These are phyloP conservation scores for Sebastolobus alascanus DNA, from an alignment of 2,797 vertebrate genomes.

Conservation along the genomic window DNA sequence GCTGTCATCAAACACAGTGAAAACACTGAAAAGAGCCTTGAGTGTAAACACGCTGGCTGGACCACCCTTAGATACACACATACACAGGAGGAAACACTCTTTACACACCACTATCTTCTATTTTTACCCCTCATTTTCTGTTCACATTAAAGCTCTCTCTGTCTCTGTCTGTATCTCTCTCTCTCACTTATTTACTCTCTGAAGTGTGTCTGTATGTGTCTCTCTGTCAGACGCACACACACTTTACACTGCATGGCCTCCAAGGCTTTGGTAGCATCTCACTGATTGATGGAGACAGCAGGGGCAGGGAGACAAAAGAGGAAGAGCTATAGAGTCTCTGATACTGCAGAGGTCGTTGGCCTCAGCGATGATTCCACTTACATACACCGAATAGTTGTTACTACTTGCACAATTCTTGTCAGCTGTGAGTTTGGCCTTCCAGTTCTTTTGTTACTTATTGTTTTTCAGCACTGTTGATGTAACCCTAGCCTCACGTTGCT, in stretches of 20 bases:
- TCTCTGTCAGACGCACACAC: constrained; percentile 3
- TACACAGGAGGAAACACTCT: constrained; percentile 17
- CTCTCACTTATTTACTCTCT: neutral
- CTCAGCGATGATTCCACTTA: neutral
- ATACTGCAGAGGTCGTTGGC: neutral
- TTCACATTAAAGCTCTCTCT: neutral
- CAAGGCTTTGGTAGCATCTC: constrained; percentile 23
- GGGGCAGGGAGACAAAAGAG: constrained; percentile 23
- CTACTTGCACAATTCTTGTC: neutral
- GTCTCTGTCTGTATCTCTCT: too few relatives aligned
- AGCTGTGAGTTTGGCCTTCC: neutral
- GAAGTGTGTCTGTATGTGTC: neutral
- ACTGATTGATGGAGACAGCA: constrained; percentile 32
- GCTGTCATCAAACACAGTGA: constrained; percentile 44
- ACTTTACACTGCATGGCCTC: constrained; percentile 5
- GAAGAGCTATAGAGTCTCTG: constrained; percentile 6
- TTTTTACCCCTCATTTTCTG: neutral
- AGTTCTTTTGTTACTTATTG: constrained; percentile 3
- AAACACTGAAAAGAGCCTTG: constrained; percentile 23
- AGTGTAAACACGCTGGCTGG: constrained; percentile 47
- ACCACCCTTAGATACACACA: neutral
- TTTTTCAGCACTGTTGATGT: neutral
- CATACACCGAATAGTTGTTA: neutral
- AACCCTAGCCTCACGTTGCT: neutral
- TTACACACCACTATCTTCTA: neutral